These are phyloP conservation scores for Perca fluviatilis DNA, from an alignment of 2,113 vertebrate species.

Conservation along the genomic window DNA sequence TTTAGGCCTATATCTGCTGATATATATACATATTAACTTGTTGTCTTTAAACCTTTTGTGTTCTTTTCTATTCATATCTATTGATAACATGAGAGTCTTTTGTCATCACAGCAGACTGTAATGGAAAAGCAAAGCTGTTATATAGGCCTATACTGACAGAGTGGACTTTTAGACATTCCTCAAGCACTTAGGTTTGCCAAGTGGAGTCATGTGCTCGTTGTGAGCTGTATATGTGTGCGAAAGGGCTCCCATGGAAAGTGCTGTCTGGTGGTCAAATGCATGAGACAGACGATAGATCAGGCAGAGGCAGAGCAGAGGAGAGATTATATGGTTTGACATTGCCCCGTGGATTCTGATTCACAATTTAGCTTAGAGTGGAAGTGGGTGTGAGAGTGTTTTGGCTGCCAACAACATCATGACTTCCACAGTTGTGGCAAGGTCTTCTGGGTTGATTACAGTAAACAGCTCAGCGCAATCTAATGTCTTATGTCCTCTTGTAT, in stretches of 20 bases:
- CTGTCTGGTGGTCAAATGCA: conserved; percentile 34
- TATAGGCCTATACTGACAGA: conserved; percentile 15
- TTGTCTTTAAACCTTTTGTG: background rate
- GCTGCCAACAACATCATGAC: conserved; percentile 27
- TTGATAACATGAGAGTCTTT: conserved; percentile 1
- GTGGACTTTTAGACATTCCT: conserved; percentile 71
- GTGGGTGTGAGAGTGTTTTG: conserved; percentile 40
- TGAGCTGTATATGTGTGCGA: conserved; percentile 61
- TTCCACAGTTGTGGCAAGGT: conserved; percentile 48
- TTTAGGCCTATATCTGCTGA: background rate
- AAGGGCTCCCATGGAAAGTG: conserved; percentile 60
- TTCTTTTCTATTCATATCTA: background rate
- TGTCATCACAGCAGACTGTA: conserved; percentile 39
- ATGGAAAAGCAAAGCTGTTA: conserved; percentile 20
- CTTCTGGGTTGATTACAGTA: conserved; percentile 62
- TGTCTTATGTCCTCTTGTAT: conserved; percentile 45
- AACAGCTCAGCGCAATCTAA: conserved; percentile 55
- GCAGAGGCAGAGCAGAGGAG: conserved; percentile 17
- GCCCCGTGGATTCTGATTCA: conserved; percentile 44
- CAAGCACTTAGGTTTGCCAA: conserved; percentile 62
- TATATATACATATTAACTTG: background rate
- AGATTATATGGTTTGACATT: conserved; percentile 52
- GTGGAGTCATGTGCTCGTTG: conserved; percentile 66
- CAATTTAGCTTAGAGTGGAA: conserved; percentile 28
- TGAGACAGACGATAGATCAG: conserved; percentile 31